Base-by-base conservation (phyloP, 2,888 invertebrate species). In the Hirtodrosophila alboralis region DNA sequence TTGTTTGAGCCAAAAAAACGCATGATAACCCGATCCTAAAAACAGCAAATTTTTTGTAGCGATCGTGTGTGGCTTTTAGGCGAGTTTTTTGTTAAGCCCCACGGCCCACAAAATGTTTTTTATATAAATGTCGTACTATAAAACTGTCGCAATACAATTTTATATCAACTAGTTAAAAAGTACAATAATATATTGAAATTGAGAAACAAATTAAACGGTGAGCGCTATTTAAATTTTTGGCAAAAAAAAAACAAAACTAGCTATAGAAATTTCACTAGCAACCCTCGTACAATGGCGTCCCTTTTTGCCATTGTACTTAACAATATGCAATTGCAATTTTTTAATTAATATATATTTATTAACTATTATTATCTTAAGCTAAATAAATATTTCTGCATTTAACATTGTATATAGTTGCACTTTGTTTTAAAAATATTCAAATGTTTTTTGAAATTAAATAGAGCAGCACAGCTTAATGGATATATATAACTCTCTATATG, bases 1-100 rank as follows among this genome's bases (percentile, higher is more conserved):
- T 80, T 65, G 84, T 84, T 78, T 83, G 75, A 84, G 61, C 62
- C 69, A 44, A 9, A n/a, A n/a, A n/a, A 76, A 58, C 57, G 51
- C 73, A 76, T 66, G 61, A 47, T 14, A 31, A 49, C 64, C 57
- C 38, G 47, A 47, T 52, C 49, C 51, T 31, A 60, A 30, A 66
- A 44, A 58, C 33, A 51, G 27, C 49, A 54, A 38, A 33, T 51
- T 57, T 67, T 75, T 70, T 66, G 73, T 79, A 75, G 80, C 56
- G 57, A 57, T 13, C 63, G 70, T 66, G 64, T 59, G 56, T 34
- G 72, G 74, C 57, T 61, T 57, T 72, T 53, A n/a, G 64, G 36
- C 59, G 51, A 56, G 30, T 83, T 79, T 79, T n/a, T 76, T 68
- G 61, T 76, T 72, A 63, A 65, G 72, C 68, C 74, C 64, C 68